Base-by-base conservation (phyloP, 2,888 invertebrate species). In the Lasioglossum figueresi region DNA sequence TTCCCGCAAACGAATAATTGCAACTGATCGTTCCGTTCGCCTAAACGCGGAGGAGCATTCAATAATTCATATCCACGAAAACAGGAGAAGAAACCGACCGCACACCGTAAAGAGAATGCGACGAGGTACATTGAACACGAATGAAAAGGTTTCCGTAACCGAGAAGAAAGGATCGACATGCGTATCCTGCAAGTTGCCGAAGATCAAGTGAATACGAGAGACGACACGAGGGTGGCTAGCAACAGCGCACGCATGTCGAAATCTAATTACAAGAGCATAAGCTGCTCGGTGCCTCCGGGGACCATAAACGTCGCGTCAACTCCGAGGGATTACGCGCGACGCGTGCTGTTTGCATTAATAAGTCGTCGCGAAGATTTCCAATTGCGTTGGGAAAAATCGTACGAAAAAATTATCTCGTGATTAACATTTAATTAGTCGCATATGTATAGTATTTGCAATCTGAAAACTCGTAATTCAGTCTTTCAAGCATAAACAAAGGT, bases 191-290 rank as follows among this genome's bases (percentile, higher is more conserved):
- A 45, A 79, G 63, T 56, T 48, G 37, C 52, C 8, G 34, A 66
- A 76, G 85, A 78, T 78, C 63, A 76, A 80, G 48, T 68, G 75
- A 78, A 82, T 76, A 76, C 52, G 70, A 52, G 73, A 86, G 88
- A 90, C 83, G 80, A 80, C 87, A 88, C 88, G 85, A 79, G 85
- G 86, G 88, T 88, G 85, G 85, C 84, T 80, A 78, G 76, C 19
- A 81, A 82, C 84, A 74, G 79, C 31, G 4, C 76, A 82, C 78
- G 86, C 90, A 88, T 88, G 93, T 93, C 92, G 92, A 93, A 94
- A 92, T 92, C 92, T 91, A 94, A 94, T 94, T 94, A 94, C 92
- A 91, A 90, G 83, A 83, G 79, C 83, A 86, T 89, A 91, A 91
- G 91, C 90, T 83, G 87, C 87, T 93, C 84, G 75, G 66, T 82